Conservation (phyloP, 2,113 vertebrate genomes). For the Archocentrus centrarchus region DNA sequence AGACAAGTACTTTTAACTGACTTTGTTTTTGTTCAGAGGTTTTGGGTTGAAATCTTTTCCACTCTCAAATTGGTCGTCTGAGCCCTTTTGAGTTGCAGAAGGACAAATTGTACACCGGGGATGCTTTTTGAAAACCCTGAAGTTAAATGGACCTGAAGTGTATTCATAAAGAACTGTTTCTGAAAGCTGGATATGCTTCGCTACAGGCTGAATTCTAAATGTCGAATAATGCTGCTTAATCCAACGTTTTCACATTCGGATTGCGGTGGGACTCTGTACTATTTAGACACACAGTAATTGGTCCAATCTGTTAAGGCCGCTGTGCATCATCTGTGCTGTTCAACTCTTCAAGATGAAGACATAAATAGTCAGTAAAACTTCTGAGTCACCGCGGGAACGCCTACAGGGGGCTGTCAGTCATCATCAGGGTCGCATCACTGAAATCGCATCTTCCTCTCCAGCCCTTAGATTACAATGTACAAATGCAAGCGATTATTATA, state of each 20-base stretch:
- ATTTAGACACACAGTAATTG: not conserved
- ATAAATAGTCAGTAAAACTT: constrained; percentile 28
- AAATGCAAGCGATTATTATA: not conserved
- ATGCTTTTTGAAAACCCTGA: constrained; percentile 17
- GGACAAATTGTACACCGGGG: constrained; percentile 28
- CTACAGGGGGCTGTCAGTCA: constrained; percentile 58
- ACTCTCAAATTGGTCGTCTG: not conserved
- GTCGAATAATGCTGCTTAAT: not conserved
- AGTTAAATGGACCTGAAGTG: constrained; percentile 2
- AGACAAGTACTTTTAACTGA: constrained; percentile 9
- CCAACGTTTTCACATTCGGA: not conserved
- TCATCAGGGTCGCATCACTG: constrained; percentile 11
- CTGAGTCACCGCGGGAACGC: constrained; percentile 41
- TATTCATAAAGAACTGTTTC: constrained; percentile 14
- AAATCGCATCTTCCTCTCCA: constrained; percentile 16
- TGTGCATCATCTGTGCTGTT: not conserved
- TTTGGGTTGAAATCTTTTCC: constrained; percentile 20
- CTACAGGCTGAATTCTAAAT: not conserved
- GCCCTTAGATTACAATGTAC: constrained; percentile 1
- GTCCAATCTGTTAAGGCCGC: not conserved
- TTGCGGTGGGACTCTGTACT: not conserved
- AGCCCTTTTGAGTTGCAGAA: constrained; percentile 11
- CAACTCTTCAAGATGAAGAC: constrained; percentile 7
- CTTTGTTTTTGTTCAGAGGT: constrained; percentile 27
- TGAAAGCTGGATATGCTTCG: not conserved